Base-by-base conservation (phyloP, 2,113 vertebrate genomes). In the Tauraco erythrolophus region DNA sequence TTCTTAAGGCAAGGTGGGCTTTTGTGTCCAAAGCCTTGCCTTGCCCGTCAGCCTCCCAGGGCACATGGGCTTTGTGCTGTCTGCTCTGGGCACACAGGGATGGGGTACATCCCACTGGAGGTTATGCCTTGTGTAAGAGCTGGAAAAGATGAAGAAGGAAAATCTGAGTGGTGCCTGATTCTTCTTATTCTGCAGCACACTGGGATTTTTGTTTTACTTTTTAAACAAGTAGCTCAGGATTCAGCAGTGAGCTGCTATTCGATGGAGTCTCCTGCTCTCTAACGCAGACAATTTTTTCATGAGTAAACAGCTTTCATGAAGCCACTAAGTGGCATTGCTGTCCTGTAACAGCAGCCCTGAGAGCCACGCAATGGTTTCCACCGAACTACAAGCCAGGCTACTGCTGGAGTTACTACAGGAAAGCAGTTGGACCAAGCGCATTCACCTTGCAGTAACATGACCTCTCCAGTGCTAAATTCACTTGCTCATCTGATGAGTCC, bases 251-350 rank as follows among this genome's bases (percentile, higher is more conserved):
- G 23, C 39, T 78, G 39, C 27, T 81, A 2, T n/a, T 64, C 30
- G 8, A 3, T 35, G 1, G 1, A 88, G 24, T 19, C 18, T 4
- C 14, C 71, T 37, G 18, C 28, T 64, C 6, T 37, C 50, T 68
- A 35, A 65, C 11, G 45, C 3, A 8, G 46, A 27, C 16, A 24
- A 1, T 30, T 19, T 50, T 89, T 35, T 27, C 3, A 41, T 16
- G n/a, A 71, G 35, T 51, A 84, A 86, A 50, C 13, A 69, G 43
- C 41, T 89, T 91, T 87, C 45, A 17, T 27, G 6, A 91, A 83
- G 39, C 94, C 93, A 89, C 94, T 85, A 78, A 93, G 92, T 83
- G 94, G 60, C 94, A 96, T 83, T 92, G 74, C 79, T 94, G 81
- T 83, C 74, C 89, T 82, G 23, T 57, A 37, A 58, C 50, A 64